Conservation (phyloP, 2,888 invertebrate species). For the Lobophora halterata region DNA sequence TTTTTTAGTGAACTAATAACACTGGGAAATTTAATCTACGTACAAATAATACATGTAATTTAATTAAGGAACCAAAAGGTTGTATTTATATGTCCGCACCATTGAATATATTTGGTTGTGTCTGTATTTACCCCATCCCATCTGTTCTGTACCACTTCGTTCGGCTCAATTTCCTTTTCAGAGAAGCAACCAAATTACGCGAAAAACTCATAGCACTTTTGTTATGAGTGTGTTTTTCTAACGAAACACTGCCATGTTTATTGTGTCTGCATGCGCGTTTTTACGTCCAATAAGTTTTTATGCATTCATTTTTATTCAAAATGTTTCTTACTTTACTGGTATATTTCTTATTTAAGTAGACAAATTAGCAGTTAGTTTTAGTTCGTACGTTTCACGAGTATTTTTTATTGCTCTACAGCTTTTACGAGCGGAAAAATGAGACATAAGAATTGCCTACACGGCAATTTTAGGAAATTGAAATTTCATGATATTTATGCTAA, state of each 20-base stretch:
- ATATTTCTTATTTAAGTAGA: constrained; percentile 24
- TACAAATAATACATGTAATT: too few species aligned
- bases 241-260: constrained; percentile 34
- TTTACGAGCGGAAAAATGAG: constrained; percentile 10
- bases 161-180: too few species aligned
- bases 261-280: constrained; percentile 34
- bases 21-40: too few species aligned
- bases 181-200: constrained; percentile 22
- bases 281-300: constrained; percentile 44
- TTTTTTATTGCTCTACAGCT: constrained; percentile 18
- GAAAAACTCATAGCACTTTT: constrained; percentile 28
- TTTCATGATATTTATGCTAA: constrained; percentile 7
- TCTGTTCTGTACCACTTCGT: too few species aligned
- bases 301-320: constrained; percentile 39
- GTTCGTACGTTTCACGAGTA: constrained; percentile 17
- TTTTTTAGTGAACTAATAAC: too few species aligned
- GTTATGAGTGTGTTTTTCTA: constrained; percentile 24
- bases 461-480: constrained; percentile 18
- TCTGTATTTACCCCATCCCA: too few species aligned
- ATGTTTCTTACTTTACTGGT: too few species aligned
- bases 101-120: too few species aligned
- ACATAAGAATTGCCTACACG: constrained; percentile 4
- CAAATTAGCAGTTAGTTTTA: constrained; percentile 23
- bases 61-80: too few species aligned
- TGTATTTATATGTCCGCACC: too few species aligned